These are phyloP conservation scores for Dexiosoma caninum DNA, from an alignment of 2,888 invertebrate species.

Conservation along the genomic window DNA sequence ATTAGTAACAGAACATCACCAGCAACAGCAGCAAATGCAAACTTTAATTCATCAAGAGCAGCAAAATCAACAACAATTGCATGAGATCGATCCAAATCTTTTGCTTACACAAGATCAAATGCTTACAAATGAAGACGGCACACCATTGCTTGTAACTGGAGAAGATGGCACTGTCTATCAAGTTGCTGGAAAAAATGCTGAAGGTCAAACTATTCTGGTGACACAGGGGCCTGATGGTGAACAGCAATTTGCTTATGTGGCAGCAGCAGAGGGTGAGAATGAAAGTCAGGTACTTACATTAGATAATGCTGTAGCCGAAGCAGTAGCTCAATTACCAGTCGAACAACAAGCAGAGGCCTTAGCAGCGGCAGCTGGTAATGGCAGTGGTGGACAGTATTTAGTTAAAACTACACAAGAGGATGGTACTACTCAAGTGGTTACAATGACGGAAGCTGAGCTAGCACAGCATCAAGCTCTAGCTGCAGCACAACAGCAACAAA, in stretches of 20 bases:
- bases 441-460: constrained; percentile 73
- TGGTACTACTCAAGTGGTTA: constrained; percentile 68
- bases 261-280: constrained; percentile 80
- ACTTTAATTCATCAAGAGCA: constrained; percentile 62
- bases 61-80: constrained; percentile 70
- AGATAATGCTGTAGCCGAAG: constrained; percentile 77
- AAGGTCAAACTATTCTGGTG: constrained; percentile 86
- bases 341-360: constrained; percentile 73
- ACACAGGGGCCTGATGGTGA: constrained; percentile 87
- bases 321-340: constrained; percentile 74
- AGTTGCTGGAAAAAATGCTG: constrained; percentile 89
- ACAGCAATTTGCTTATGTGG: constrained; percentile 84
- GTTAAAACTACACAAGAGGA: constrained; percentile 72
- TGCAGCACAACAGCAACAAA: constrained; percentile 66
- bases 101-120: constrained; percentile 74
- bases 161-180: constrained; percentile 85
- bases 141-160: constrained; percentile 87
- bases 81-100: constrained; percentile 69
- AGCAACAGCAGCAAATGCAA: constrained; percentile 71
- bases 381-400: constrained; percentile 71
- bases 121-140: constrained; percentile 80
- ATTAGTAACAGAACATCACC: constrained; percentile 68
- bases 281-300: constrained; percentile 79
- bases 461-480: constrained; percentile 73
- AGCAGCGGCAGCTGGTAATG: constrained; percentile 67